Base-by-base conservation (phyloP, 2,113 vertebrate genomes). In the Mastomys coucha region DNA sequence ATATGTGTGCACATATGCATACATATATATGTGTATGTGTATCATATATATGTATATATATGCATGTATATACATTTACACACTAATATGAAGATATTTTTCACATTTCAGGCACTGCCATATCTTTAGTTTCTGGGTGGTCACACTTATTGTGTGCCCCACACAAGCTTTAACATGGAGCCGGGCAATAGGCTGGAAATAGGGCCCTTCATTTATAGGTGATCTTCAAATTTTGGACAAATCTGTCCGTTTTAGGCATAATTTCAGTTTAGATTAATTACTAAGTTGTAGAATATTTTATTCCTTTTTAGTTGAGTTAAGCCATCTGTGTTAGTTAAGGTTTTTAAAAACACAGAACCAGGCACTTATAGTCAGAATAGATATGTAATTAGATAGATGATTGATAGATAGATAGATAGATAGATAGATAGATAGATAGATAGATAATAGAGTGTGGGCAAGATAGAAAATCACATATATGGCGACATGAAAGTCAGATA, bases 121-220 rank as follows among this genome's bases (percentile, higher is more conserved):
- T 69, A 69, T 69, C 36, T 69, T 12, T 69, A 69, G 31, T 33
- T 69, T 13, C 36, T 36, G 31, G 33, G 67, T 69, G 33, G 31
- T 69, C 67, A 69, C 33, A 69, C 67, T 69, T 16, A 36, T 36
- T 69, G 67, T 69, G 67, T 39, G 7, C 3, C 31, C 36, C 14
- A 22, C 10, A 12, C 14, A 33, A 14, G 16, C 17, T n/a, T 31
- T 49, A 19, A 56, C 63, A 49, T 10, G 13, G 1, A 58, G 13
- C 20, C 51, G 77, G 22, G 7, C 8, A 7, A 70, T 67, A 5
- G 1, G 28, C 4, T 69, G 10, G 0, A 31, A 42, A 1, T 20
- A 56, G 4, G 19, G 5, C 16, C 45, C 3, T 67, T 20, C 28
- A 53, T 67, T n/a, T 67, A 20, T n/a, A 36, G 17, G 31, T 22